Base-by-base conservation (phyloP, 1,140 invertebrate species). In the Drosophila nikananu region DNA sequence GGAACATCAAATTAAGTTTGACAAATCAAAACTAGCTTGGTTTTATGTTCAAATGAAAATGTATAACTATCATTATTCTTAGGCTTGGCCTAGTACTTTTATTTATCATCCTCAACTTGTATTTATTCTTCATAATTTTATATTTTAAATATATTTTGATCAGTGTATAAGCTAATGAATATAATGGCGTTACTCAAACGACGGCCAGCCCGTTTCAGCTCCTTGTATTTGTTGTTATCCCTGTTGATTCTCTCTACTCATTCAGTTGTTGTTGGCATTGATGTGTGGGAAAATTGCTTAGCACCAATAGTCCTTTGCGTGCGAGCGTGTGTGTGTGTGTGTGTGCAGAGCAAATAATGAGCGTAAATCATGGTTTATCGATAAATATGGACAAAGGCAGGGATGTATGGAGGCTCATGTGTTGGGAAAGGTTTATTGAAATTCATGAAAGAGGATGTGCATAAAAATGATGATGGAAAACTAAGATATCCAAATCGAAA, bases 351-450 rank as follows among this genome's bases (percentile, higher is more conserved):
- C 86, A 90, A 90, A 90, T 90, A 90, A 90, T 90, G 86, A 86
- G 79, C 66, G 86, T 90, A 90, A 90, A 90, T 90, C 86, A 90
- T 90, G 86, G 86, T 90, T 82, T 91, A 86, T 86, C 86, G 65
- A 90, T 91, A 90, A 82, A 90, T 72, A 86, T 73, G 68, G 71
- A 73, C 68, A 73, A 73, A 61, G 71, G 68, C 64, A 62, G 61
- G 59, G 60, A 64, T 63, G 65, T 42, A 61, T 61, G 58, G 17
- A 27, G 51, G 49, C 57, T 17, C 39, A 64, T 39, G 32, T 27
- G 21, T 6, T 27, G 68, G 21, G 57, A 51, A 27, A 46, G 48
- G 25, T 52, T 86, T 55, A 86, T 82, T 75, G 57, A 73, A 77
- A 80, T 84, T 76, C 73, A 73, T 73, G 66, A 5, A 41, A 13